Evolutionary conservation across 2,888 invertebrate genomes (phyloP).

Genomic region (Sussaba pulchella): DNA sequence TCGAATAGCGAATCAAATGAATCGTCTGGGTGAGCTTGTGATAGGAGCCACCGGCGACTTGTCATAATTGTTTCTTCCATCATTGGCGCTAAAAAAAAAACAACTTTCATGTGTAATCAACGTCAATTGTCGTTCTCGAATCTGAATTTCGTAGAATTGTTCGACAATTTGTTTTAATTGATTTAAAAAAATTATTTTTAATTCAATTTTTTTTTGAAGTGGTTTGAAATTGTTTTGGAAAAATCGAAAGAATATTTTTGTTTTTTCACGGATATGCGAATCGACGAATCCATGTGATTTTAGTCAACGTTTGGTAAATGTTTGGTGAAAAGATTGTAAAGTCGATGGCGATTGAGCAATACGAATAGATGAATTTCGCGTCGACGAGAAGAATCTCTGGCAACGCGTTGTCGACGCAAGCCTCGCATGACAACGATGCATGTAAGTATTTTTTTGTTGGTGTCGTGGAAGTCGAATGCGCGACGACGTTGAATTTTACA

Average conservation of each 20-base stretch:
- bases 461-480: not conserved
- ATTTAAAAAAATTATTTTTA: not conserved
- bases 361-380: constrained; percentile 16
- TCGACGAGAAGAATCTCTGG: not conserved
- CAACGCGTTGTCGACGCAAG: constrained; percentile 1
- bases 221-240: too few relatives aligned
- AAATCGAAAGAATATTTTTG: too few relatives aligned
- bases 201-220: not conserved
- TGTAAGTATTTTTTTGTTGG: constrained; percentile 49
- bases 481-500: not conserved
- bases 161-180: not conserved
- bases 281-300: constrained; percentile 3
- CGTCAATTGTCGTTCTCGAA: not conserved
- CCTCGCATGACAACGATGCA: constrained; percentile 62
- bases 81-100: constrained; percentile 12
- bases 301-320: constrained; percentile 1
- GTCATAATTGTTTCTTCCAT: not conserved
- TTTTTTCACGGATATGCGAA: not conserved
- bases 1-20: not conserved
- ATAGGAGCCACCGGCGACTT: constrained; percentile 16
- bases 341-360: not conserved
- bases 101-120: too few relatives aligned
- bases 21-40: not conserved
- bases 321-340: not conserved
- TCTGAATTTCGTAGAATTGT: not conserved